phyloP scores from a whole-genome alignment of 1,140 invertebrate genomes.

The Pseudomyrmex sp. region DNA sequence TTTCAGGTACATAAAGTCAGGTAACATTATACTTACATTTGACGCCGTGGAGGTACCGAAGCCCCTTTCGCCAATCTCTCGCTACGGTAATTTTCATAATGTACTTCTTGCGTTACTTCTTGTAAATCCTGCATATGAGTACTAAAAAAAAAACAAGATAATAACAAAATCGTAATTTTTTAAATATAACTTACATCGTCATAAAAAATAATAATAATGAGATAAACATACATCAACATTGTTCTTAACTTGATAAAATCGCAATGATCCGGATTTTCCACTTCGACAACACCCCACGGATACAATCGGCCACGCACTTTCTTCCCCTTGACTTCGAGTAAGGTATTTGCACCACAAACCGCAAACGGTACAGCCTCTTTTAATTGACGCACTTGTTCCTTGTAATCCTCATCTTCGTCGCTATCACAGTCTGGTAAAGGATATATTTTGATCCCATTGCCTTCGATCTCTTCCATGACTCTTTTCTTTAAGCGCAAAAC shows the following conservation, averaged over 20 bases:
- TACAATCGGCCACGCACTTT: conserved; percentile 97
- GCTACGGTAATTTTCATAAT: conserved; percentile 98
- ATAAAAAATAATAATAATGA: conserved; percentile 13
- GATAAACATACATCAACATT: conserved; percentile 94
- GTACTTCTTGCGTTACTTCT: conserved; percentile 97
- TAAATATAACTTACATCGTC: neutral
- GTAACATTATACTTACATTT: conserved; percentile 86
- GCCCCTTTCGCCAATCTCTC: conserved; percentile 93
- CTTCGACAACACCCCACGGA: conserved; percentile 99
- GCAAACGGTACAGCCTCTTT: conserved; percentile 98
- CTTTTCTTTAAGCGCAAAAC: conserved; percentile 94
- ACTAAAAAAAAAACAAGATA: conserved; percentile 83
- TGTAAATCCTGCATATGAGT: conserved; percentile 98
- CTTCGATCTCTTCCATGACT: conserved; percentile 93
- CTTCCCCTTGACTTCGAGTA: conserved; percentile 95
- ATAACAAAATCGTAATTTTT: neutral
- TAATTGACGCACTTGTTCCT: conserved; percentile 96
- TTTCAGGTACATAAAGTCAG: neutral
- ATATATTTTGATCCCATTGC: conserved; percentile 96
- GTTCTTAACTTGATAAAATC: conserved; percentile 99
- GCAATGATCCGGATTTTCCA: conserved; percentile 99
- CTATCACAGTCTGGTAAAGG: conserved; percentile 98
- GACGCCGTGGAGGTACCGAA: conserved; percentile 89
- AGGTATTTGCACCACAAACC: conserved; percentile 98
- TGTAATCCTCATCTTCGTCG: conserved; percentile 97